These are phyloP conservation scores for Leptinotarsa undecemlineata DNA, from an alignment of 1,140 invertebrate genomes.

Conservation along the genomic window DNA sequence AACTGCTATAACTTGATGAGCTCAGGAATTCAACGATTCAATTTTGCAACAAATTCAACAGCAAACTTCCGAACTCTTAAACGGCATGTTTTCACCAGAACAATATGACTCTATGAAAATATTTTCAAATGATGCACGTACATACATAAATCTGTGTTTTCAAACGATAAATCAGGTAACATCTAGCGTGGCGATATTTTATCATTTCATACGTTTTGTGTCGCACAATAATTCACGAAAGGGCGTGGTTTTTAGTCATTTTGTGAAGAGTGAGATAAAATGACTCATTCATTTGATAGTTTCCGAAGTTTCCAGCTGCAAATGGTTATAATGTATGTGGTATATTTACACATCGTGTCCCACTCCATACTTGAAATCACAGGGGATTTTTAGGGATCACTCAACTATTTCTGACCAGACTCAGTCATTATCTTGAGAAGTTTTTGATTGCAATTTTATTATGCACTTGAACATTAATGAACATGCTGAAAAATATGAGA, in stretches of 20 bases:
- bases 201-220: conserved; percentile 5
- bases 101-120: conserved; percentile 6
- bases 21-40: not conserved
- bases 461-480: too few species aligned
- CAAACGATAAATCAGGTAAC: conserved; percentile 1
- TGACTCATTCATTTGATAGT: conserved; percentile 6
- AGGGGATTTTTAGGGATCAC: too few species aligned
- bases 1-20: too few species aligned
- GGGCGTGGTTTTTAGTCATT: not conserved
- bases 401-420: too few species aligned
- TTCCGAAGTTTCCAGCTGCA: conserved; percentile 1
- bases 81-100: not conserved
- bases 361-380: too few species aligned
- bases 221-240: not conserved
- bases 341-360: too few species aligned
- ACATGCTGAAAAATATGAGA: too few species aligned
- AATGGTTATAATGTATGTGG: not conserved
- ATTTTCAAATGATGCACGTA: conserved; percentile 5
- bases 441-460: too few species aligned
- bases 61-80: not conserved
- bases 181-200: conserved; percentile 2
- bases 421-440: too few species aligned
- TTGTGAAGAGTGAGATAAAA: not conserved
- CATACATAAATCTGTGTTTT: conserved; percentile 3
- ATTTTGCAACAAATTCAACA: not conserved